phyloP scores from a whole-genome alignment of 2,113 vertebrate species.

The Brachirus orientalis region DNA sequence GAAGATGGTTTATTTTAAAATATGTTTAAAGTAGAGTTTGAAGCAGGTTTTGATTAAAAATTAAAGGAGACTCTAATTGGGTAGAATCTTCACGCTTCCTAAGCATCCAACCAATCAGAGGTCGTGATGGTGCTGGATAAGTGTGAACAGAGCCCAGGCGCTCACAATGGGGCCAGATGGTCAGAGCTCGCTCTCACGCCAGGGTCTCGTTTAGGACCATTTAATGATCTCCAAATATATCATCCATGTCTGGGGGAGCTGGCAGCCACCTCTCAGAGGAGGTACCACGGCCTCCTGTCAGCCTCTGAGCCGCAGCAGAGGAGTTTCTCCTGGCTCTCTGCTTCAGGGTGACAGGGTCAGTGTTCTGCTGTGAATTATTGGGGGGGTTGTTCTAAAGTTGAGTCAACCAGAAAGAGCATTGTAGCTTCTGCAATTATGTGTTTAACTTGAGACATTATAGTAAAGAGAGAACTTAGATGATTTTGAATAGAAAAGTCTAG shows the following conservation, averaged over 20 bases:
- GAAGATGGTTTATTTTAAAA: not conserved
- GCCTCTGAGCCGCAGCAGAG: slow-evolving; percentile 33
- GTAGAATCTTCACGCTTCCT: slow-evolving; percentile 23
- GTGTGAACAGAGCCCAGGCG: slow-evolving; percentile 52
- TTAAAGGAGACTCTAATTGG: slow-evolving; percentile 60
- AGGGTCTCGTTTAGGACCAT: slow-evolving; percentile 81
- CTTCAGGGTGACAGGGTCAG: slow-evolving; percentile 27
- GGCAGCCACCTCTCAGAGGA: slow-evolving; percentile 64
- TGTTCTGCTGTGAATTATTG: slow-evolving; percentile 8
- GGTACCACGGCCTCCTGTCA: slow-evolving; percentile 53
- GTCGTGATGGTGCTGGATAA: slow-evolving; percentile 55
- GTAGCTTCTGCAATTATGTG: no score
- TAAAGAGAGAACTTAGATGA: no score
- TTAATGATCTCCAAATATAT: slow-evolving; percentile 81
- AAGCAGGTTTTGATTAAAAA: slow-evolving; percentile 35
- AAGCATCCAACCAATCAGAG: slow-evolving; percentile 64
- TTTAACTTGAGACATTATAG: no score
- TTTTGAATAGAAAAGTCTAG: no score
- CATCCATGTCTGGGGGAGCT: slow-evolving; percentile 73
- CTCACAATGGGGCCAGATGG: slow-evolving; percentile 81
- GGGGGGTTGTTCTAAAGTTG: no score
- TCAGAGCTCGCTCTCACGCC: slow-evolving; percentile 76
- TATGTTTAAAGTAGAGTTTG: not conserved
- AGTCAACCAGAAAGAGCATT: no score
- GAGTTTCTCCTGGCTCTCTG: slow-evolving; percentile 42